Evolutionary conservation across 2,888 invertebrate genomes (phyloP), one percentile per base, ranked within the genome.

Genomic region (Drosophila pegasa): DNA sequence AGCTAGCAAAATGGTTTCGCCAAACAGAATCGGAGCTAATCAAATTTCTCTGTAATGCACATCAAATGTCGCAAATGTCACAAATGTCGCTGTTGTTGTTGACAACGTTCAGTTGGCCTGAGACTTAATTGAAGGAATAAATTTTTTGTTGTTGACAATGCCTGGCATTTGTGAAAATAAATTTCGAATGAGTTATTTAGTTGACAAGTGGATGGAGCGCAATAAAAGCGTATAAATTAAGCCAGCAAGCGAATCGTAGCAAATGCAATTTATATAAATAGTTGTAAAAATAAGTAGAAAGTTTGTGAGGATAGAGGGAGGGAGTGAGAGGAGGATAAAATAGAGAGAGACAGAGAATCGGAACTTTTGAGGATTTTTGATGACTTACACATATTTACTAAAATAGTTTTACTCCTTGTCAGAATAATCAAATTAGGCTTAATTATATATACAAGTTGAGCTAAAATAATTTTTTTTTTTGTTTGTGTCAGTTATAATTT

Each of bases 1-100:
- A 74, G 80, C 77, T 62, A 55, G 64, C 48, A 52, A 72, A 70
- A 51, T 70, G 47, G 20, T 38, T n/a, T 56, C 14, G 18, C 25
- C 20, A 31, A 74, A 48, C 35, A 27, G 57, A 59, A 56, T 59
- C 58, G 45, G 22, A 51, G 57, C 60, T 69, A 63, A 72, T 78
- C 58, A 71, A 67, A 83, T 69, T 56, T 18, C 18, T 12, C 7
- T 22, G 37, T 25, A 67, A 60, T 57, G 27, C 52, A 38, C 63
- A 59, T 67, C 56, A 69, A 61, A 48, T 51, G 50, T 31, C 57
- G 43, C 37, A 54, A 29, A 43, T 48, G 51, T 31, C 57, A 14
- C 37, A 56, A 29, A 47, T 58, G 31, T 35, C 45, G 38, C 56
- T 25, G 16, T 50, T 52, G 50, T 56, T 35, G 51, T 60, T 38